phyloP scores from a whole-genome alignment of 2,113 vertebrate genomes.

The Triplophysa siluroides region DNA sequence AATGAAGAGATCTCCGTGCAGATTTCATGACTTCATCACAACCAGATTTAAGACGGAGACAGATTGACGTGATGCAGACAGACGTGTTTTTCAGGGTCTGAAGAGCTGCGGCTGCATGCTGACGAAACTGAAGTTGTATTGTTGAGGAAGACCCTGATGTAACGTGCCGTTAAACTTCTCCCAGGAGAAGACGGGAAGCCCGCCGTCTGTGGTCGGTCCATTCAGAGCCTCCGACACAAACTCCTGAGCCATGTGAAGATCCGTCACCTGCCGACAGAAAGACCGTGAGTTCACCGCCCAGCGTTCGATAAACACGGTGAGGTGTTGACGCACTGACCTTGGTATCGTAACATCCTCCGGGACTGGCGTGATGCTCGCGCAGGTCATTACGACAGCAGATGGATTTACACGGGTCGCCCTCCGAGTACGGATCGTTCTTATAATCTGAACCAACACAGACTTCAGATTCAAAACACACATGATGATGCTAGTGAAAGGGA shows the following conservation, averaged over 20 bases:
- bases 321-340: constrained; percentile 73
- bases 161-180: constrained; percentile 74
- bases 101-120: constrained; percentile 81
- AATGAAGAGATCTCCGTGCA: no score
- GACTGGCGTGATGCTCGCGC: constrained; percentile 65
- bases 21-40: no score
- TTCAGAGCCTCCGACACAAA: constrained; percentile 81
- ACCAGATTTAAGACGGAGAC: no score
- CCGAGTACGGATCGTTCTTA: constrained; percentile 81
- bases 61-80: no score
- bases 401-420: constrained; percentile 83
- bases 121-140: constrained; percentile 84
- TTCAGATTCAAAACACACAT: no score
- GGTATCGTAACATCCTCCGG: constrained; percentile 90
- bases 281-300: no score
- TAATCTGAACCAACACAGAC: constrained; percentile 75
- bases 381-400: constrained; percentile 92
- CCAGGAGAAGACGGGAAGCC: constrained; percentile 84
- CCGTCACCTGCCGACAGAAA: constrained; percentile 77
- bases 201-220: constrained; percentile 82
- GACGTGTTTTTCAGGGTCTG: constrained; percentile 57
- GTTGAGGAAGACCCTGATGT: constrained; percentile 81
- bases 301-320: background rate
- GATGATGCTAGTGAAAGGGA: background rate
- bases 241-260: constrained; percentile 75